Evolutionary conservation across 2,113 vertebrate species (phyloP).

Genomic region (Orientallactaga bullata): DNA sequence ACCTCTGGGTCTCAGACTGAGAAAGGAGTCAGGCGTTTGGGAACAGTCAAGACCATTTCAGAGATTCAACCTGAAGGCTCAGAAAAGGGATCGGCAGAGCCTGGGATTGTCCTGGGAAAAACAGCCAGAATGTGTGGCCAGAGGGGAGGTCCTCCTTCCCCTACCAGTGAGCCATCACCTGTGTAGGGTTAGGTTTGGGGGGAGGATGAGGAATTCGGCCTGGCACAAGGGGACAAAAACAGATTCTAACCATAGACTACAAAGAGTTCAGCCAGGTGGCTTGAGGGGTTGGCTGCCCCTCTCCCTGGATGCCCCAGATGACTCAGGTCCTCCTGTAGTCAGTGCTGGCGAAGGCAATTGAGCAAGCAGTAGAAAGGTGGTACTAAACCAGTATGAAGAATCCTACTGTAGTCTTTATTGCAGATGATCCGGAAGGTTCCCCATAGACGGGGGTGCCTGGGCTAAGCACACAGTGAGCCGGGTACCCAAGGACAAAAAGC

Average conservation of each 20-base stretch:
- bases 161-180: too few relatives aligned
- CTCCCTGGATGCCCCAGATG: neutral
- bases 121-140: neutral
- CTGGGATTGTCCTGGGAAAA: neutral
- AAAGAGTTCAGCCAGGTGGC: neutral
- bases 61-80: neutral
- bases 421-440: neutral
- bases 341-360: neutral
- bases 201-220: neutral
- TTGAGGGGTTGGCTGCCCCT: neutral
- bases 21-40: neutral
- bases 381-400: neutral
- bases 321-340: neutral
- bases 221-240: neutral
- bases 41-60: neutral
- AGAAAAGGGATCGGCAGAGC: neutral
- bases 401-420: neutral
- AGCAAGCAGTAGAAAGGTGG: neutral
- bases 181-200: too few relatives aligned
- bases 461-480: neutral
- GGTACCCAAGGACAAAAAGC: neutral
- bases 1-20: neutral
- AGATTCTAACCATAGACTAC: neutral
- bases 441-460: neutral
- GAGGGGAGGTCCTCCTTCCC: neutral